Evolutionary conservation across 30 jellyfish, hydroid and myxozoan species (phyloP).

Genomic region (Aurelia aurita complex sp. Pacific): DNA sequence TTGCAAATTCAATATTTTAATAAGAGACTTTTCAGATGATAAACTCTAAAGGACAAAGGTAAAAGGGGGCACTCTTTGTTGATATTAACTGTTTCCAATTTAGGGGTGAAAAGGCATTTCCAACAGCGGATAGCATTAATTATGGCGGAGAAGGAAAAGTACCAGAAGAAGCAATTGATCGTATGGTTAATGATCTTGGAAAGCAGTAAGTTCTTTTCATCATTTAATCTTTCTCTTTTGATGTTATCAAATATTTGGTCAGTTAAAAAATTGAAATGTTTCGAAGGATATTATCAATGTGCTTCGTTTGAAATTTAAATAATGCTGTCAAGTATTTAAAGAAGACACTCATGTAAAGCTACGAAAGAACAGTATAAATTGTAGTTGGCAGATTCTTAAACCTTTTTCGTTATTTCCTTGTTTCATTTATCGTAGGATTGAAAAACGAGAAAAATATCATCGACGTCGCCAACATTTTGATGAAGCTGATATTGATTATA

Average conservation of each 20-base stretch:
- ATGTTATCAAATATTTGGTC: no score
- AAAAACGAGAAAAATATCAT: conserved; percentile 83
- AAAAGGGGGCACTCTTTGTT: no score
- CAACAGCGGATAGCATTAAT: conserved; percentile 79
- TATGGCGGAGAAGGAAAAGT: conserved; percentile 88
- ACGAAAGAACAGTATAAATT: no score
- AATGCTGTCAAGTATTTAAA: no score
- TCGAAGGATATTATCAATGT: no score
- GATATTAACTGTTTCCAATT: neutral
- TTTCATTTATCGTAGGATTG: conserved; percentile 59
- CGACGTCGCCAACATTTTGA: conserved; percentile 97
- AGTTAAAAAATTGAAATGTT: no score
- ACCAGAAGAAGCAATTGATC: conserved; percentile 84
- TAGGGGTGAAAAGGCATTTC: conserved; percentile 91
- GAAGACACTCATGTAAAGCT: no score
- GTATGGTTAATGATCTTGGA: conserved; percentile 95
- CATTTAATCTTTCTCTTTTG: no score
- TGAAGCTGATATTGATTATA: conserved; percentile 96
- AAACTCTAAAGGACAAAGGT: no score
- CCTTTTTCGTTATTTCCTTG: neutral
- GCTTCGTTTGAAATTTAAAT: no score
- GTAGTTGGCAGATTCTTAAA: neutral
- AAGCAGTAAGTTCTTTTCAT: conserved; percentile 78
- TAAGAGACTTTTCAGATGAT: no score
- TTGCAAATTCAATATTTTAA: no score